Evolutionary conservation across 2,888 invertebrate species (phyloP).

Genomic region (Papilio protenor): DNA sequence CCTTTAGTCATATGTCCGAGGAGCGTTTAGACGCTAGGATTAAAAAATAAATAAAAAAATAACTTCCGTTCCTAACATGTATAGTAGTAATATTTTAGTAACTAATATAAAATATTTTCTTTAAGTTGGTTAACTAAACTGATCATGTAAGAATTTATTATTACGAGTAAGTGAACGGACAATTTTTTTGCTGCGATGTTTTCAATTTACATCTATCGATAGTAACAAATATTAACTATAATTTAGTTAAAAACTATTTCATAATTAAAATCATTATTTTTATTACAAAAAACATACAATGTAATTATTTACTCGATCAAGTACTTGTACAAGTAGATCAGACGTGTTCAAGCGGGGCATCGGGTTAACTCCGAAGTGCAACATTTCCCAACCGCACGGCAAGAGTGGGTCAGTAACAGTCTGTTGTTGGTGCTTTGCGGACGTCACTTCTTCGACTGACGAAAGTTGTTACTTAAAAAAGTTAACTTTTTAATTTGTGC

Average conservation of each 20-base stretch:
- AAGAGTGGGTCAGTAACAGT: conserved; percentile 60
- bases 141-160: background rate
- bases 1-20: background rate
- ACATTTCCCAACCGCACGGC: conserved; percentile 68
- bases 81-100: background rate
- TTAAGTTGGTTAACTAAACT: background rate
- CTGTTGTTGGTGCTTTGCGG: conserved; percentile 52
- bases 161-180: background rate
- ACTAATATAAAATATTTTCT: background rate
- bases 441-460: conserved; percentile 49
- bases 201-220: background rate
- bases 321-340: background rate
- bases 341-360: conserved; percentile 48
- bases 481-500: conserved; percentile 50
- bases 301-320: background rate
- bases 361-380: conserved; percentile 53
- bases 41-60: background rate
- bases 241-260: too few species aligned
- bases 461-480: conserved; percentile 44
- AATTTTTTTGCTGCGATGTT: too few species aligned
- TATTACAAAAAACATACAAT: background rate
- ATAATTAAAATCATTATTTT: background rate
- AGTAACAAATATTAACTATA: background rate
- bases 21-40: conserved; percentile 11
- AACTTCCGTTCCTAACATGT: background rate